Conservation (phyloP, 2,888 invertebrate genomes). For the Tipula lateralis region DNA sequence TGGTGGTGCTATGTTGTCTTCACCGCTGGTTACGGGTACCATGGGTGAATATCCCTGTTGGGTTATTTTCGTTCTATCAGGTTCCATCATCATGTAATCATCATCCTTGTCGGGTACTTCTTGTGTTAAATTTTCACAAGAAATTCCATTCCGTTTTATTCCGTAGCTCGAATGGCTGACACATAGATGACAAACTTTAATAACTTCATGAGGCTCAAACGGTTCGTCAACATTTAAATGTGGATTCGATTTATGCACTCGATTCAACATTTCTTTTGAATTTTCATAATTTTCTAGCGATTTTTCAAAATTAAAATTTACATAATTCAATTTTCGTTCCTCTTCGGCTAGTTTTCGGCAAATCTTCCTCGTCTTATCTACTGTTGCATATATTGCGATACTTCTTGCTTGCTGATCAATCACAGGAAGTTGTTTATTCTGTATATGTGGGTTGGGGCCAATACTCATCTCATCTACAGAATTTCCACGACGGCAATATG, state of each 20-base stretch:
- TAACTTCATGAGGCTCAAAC: not conserved
- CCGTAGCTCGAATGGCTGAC: not conserved
- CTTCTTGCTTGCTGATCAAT: not conserved
- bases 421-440: not conserved
- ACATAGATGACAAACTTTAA: not conserved
- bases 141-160: not conserved
- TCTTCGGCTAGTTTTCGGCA: conserved; percentile 25
- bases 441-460: not conserved
- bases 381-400: conserved; percentile 47
- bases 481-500: not conserved
- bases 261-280: conserved; percentile 59
- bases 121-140: not conserved
- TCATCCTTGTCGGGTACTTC: conserved; percentile 41
- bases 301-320: conserved; percentile 69
- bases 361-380: conserved; percentile 9
- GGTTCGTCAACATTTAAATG: not conserved
- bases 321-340: conserved; percentile 52
- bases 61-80: conserved; percentile 47
- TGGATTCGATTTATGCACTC: not conserved
- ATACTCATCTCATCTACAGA: not conserved
- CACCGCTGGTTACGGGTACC: conserved; percentile 53
- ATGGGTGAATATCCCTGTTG: conserved; percentile 66
- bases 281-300: conserved; percentile 73
- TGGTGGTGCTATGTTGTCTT: conserved; percentile 32
- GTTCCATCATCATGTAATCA: conserved; percentile 69